These are phyloP conservation scores for Atherinosoma microstoma DNA, from an alignment of 2,797 vertebrate genomes.

Conservation along the genomic window DNA sequence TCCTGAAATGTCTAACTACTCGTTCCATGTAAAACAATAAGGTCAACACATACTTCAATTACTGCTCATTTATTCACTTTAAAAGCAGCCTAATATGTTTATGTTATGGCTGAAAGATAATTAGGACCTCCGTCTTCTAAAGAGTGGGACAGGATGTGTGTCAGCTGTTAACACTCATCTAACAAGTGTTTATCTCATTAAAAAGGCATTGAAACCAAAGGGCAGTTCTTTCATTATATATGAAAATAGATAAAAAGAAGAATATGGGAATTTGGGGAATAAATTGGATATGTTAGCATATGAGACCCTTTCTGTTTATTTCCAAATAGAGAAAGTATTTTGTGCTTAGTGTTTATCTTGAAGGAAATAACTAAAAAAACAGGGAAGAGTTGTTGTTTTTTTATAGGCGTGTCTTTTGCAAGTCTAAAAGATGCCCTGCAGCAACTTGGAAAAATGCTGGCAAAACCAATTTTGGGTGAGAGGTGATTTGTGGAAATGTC, in stretches of 20 bases:
- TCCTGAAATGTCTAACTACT: not conserved
- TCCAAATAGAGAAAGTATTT: not conserved
- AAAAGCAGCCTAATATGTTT: not conserved
- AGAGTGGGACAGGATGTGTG: not conserved
- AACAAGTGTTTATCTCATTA: not conserved
- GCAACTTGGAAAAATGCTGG: not conserved
- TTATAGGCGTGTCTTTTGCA: not conserved
- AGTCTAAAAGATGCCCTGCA: not conserved
- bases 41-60: too few relatives aligned
- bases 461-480: not conserved
- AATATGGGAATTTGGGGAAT: not conserved
- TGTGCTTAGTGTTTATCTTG: not conserved
- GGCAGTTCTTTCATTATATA: not conserved
- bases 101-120: not conserved
- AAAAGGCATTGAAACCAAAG: not conserved
- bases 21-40: not conserved
- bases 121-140: not conserved
- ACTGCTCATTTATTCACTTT: not conserved
- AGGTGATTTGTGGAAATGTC: not conserved
- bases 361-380: not conserved
- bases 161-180: not conserved
- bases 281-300: not conserved
- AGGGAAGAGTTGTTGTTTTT: not conserved
- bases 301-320: not conserved
- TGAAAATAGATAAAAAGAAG: not conserved